Conservation (phyloP, 2,113 vertebrate genomes). For the Uropsilus gracilis region DNA sequence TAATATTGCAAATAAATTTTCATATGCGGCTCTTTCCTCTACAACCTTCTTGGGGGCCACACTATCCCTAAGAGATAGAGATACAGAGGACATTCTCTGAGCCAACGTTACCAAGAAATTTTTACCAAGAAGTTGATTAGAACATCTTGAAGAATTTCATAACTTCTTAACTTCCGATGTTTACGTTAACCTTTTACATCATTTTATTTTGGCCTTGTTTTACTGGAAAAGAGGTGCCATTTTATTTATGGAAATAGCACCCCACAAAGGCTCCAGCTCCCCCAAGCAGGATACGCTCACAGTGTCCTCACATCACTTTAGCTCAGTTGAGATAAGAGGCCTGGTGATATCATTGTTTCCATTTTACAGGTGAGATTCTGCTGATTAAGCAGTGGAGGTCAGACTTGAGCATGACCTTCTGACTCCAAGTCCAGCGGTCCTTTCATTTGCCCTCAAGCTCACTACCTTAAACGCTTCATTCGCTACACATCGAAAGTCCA, state of each 20-base stretch:
- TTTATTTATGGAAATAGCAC: constrained; percentile 29
- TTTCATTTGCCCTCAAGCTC: neutral
- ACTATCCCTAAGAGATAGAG: neutral
- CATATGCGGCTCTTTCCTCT: neutral
- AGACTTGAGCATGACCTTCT: neutral
- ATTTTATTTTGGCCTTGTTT: constrained; percentile 22
- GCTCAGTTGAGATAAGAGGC: neutral
- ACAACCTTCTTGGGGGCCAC: neutral
- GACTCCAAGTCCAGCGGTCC: neutral
- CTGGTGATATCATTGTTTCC: constrained; percentile 6
- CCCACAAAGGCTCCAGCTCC: constrained; percentile 1
- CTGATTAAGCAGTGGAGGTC: neutral
- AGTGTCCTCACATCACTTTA: neutral
- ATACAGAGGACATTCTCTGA: neutral
- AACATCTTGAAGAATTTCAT: constrained; percentile 9
- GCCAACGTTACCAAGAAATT: neutral
- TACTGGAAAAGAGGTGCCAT: constrained; percentile 6
- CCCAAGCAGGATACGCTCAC: constrained; percentile 3
- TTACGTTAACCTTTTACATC: constrained; percentile 15
- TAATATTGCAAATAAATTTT: constrained; percentile 15
- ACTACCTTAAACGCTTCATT: neutral
- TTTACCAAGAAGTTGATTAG: constrained; percentile 25
- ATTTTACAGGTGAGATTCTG: neutral
- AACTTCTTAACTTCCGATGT: constrained; percentile 21
- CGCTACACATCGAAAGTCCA: neutral